phyloP scores from a whole-genome alignment of 1,140 invertebrate species.

The Drosophila simulans region DNA sequence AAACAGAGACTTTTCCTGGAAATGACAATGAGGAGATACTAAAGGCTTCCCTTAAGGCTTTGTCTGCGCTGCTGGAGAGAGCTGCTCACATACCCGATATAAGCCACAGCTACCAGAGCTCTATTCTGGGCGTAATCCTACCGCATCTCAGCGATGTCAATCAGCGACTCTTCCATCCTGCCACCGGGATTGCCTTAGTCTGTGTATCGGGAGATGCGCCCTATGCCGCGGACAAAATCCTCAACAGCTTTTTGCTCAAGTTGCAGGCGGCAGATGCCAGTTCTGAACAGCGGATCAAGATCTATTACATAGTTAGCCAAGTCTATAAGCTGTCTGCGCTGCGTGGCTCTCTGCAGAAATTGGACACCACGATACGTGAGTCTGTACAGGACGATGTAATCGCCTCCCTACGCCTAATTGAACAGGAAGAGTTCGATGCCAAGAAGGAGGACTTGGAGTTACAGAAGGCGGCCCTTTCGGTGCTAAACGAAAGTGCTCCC shows the following conservation, averaged over 20 bases:
- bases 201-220: conserved; percentile 73
- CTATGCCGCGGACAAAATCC: conserved; percentile 73
- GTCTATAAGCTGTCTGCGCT: conserved; percentile 59
- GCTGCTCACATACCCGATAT: conserved; percentile 54
- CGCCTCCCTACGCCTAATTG: conserved; percentile 47
- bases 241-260: conserved; percentile 72
- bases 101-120: conserved; percentile 74
- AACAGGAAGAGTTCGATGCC: conserved; percentile 45
- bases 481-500: conserved; percentile 63
- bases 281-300: conserved; percentile 60
- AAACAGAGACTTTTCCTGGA: conserved; percentile 77
- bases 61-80: conserved; percentile 62
- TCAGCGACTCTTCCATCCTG: conserved; percentile 73
- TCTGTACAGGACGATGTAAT: conserved; percentile 69
- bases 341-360: conserved; percentile 33
- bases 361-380: conserved; percentile 43
- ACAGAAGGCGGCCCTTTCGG: conserved; percentile 57
- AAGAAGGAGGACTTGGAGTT: conserved; percentile 58
- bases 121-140: conserved; percentile 69
- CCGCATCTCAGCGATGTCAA: conserved; percentile 76
- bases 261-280: conserved; percentile 30
- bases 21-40: conserved; percentile 69
- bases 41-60: conserved; percentile 38
- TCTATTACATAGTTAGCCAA: conserved; percentile 68
- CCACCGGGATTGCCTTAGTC: conserved; percentile 67